phyloP scores from a whole-genome alignment of 1,140 invertebrate genomes.

The Leptestheria dahalacensis region DNA sequence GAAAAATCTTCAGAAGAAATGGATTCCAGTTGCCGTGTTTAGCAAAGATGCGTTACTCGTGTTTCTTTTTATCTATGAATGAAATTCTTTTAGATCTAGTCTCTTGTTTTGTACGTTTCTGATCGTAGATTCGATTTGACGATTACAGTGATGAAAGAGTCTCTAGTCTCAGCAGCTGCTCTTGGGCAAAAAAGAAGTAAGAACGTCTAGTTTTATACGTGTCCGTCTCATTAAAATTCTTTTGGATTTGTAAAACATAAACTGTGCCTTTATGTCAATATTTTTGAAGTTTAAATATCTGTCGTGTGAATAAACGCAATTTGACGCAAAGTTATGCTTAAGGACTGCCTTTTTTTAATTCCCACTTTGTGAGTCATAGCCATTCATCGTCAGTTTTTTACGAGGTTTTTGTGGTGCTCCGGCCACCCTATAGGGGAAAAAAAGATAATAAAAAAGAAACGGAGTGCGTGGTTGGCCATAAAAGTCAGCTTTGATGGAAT shows the following conservation, averaged over 20 bases:
- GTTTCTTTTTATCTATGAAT: neutral
- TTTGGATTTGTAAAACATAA: neutral
- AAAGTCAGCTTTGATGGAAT: too few species aligned
- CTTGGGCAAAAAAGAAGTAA: too few species aligned
- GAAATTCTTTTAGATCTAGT: neutral
- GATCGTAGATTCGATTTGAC: neutral
- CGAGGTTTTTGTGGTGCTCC: too few species aligned
- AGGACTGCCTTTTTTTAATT: too few species aligned
- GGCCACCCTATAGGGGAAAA: too few species aligned
- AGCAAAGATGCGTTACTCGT: neutral
- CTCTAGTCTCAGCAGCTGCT: neutral
- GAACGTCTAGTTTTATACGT: neutral
- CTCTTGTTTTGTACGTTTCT: neutral
- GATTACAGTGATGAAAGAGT: neutral
- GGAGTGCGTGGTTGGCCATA: too few species aligned
- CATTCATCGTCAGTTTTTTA: too few species aligned
- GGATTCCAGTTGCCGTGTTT: slow-evolving; percentile 9
- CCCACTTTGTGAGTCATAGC: too few species aligned
- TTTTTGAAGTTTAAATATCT: too few species aligned
- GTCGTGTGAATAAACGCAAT: too few species aligned
- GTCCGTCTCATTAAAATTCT: neutral
- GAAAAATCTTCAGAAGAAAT: slow-evolving; percentile 4
- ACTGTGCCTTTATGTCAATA: neutral
- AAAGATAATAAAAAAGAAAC: too few species aligned
- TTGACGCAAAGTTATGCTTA: too few species aligned